Conservation (phyloP, 2,113 vertebrate genomes). For the Tautogolabrus adspersus region DNA sequence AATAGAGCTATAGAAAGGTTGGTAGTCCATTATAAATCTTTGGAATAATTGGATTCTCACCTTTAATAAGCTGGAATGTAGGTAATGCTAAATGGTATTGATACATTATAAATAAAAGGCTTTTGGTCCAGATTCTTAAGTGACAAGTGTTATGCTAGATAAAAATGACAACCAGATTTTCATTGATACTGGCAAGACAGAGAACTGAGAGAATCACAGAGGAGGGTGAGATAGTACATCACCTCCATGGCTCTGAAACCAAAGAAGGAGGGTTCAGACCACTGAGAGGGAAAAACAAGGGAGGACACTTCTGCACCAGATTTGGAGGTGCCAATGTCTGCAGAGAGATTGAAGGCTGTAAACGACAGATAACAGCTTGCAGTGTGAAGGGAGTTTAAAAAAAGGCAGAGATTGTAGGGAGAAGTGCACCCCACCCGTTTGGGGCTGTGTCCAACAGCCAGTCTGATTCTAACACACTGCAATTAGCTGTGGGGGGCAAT, state of each 20-base stretch:
- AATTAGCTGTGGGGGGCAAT: slow-evolving; percentile 67
- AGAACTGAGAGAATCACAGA: too few species aligned
- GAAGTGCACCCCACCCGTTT: slow-evolving; percentile 57
- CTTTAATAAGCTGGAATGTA: too few species aligned
- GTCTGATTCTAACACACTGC: slow-evolving; percentile 55
- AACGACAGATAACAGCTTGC: slow-evolving; percentile 73
- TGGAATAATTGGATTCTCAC: not conserved
- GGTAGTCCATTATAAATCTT: not conserved
- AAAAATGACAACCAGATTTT: not conserved
- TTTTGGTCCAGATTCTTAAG: not conserved
- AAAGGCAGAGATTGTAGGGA: slow-evolving; percentile 67
- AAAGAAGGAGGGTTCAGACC: slow-evolving; percentile 36
- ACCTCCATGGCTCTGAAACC: slow-evolving; percentile 19
- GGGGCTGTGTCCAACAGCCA: slow-evolving; percentile 50
- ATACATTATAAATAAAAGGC: not conserved
- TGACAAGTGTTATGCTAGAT: not conserved
- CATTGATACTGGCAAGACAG: not conserved
- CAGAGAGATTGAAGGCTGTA: slow-evolving; percentile 70
- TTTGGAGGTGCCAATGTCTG: slow-evolving; percentile 74
- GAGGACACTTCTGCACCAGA: slow-evolving; percentile 68
- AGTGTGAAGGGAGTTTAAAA: slow-evolving; percentile 66
- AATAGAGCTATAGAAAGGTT: not conserved
- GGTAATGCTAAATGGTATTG: not conserved
- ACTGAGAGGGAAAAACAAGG: slow-evolving; percentile 29
- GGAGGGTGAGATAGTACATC: not conserved